These are phyloP conservation scores for Falco peregrinus DNA, from an alignment of 2,797 vertebrate genomes.

Conservation along the genomic window DNA sequence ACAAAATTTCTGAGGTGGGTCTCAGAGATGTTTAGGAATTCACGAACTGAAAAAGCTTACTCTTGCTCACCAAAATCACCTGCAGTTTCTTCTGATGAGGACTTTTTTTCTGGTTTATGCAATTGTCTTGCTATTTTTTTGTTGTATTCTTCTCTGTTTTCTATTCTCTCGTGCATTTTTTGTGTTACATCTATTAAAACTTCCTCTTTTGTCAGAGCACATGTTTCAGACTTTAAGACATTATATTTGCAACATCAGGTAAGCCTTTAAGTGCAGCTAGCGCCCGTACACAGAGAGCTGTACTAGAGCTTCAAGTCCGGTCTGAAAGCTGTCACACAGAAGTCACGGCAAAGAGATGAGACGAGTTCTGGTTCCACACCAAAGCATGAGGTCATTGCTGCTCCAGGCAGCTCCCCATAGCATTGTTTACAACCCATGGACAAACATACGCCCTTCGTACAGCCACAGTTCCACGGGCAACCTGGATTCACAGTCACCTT, in stretches of 20 bases:
- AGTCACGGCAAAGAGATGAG: not conserved
- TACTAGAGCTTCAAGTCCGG: not conserved
- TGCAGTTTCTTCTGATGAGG: not conserved
- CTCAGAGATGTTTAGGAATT: not conserved
- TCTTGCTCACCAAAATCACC: not conserved
- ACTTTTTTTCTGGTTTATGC: not conserved
- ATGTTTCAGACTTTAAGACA: accelerated
- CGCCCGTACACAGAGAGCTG: accelerated
- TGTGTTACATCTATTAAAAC: not conserved
- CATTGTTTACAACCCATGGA: not conserved
- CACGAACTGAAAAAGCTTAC: not conserved
- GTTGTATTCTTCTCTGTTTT: not conserved
- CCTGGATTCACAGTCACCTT: accelerated
- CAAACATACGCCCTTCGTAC: accelerated
- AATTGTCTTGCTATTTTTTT: not conserved
- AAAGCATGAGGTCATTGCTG: accelerated
- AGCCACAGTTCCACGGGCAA: not conserved
- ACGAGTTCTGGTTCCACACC: not conserved
- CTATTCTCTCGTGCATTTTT: not conserved
- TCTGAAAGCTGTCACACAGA: not conserved
- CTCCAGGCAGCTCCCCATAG: not conserved
- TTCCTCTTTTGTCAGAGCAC: not conserved
- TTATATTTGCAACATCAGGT: not conserved
- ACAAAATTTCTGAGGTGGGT: not conserved
- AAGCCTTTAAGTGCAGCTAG: not conserved